A percentile compares a stretch with the other conserved stretches of the same genome.
Evolutionary conservation across 2,113 vertebrate genomes (phyloP).

Genomic region (Heterocephalus glaber): DNA sequence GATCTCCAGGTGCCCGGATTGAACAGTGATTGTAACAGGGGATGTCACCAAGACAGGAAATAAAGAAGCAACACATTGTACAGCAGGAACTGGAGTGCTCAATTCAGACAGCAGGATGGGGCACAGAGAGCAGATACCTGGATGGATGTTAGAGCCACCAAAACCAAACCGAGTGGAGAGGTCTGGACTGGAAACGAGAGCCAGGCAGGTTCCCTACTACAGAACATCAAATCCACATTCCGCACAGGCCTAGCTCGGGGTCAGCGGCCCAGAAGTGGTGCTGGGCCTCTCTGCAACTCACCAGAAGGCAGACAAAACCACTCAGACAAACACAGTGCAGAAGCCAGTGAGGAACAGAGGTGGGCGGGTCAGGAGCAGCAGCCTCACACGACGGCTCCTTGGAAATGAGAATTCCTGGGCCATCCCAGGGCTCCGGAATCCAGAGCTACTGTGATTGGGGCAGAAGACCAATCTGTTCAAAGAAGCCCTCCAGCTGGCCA

Average conservation of each 20-base stretch:
- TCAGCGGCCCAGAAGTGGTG: neutral
- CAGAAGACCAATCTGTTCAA: neutral
- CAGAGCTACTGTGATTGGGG: neutral
- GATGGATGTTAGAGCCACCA: neutral
- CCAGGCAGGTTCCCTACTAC: neutral
- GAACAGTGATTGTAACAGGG: neutral
- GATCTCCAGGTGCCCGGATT: neutral
- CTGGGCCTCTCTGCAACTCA: neutral
- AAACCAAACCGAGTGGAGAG: neutral
- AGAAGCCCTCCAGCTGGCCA: neutral
- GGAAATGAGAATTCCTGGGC: neutral
- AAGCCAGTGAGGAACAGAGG: neutral
- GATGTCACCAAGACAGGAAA: neutral
- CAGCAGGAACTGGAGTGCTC: neutral
- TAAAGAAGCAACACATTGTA: neutral
- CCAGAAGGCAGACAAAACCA: neutral
- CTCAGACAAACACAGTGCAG: neutral
- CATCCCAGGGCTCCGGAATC: neutral
- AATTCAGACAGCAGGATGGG: neutral
- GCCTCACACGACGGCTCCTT: neutral
- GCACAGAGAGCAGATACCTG: neutral
- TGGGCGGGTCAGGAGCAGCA: neutral
- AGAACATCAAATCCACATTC: neutral
- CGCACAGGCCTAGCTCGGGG: fast-evolving
- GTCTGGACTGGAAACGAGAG: neutral